Percentiles rank a stretch among this genome's conserved stretches.
Conservation (phyloP, 2,888 invertebrate species). For the Pimpla rufipes region DNA sequence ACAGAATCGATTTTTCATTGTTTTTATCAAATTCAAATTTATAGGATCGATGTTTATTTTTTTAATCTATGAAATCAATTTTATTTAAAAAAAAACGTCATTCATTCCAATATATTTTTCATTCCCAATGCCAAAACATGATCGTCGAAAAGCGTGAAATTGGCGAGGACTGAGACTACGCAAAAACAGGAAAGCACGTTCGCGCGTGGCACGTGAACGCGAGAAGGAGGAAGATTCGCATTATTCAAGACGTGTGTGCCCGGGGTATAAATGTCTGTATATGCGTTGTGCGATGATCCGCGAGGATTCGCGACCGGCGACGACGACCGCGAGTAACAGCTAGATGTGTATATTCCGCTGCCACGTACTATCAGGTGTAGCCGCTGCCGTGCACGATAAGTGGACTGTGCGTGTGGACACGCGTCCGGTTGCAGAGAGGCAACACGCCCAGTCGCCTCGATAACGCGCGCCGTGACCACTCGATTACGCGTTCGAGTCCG, state of each 20-base stretch:
- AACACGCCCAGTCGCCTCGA: conserved; percentile 20
- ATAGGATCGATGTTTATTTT: too few species aligned
- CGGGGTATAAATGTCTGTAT: not conserved
- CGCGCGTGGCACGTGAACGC: not conserved
- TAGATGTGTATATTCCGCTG: conserved; percentile 2
- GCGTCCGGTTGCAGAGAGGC: conserved; percentile 22
- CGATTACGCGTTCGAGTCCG: conserved; percentile 37
- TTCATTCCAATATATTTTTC: too few species aligned
- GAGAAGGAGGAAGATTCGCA: not conserved
- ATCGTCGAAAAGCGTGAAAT: too few species aligned
- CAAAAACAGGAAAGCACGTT: too few species aligned
- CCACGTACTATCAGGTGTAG: conserved; percentile 18
- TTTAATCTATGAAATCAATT: too few species aligned
- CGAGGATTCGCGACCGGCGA: not conserved
- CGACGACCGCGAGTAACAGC: conserved; percentile 4
- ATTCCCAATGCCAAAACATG: too few species aligned
- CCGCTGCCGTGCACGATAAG: not conserved
- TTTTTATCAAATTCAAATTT: too few species aligned
- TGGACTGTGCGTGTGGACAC: conserved; percentile 7
- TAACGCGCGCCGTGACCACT: conserved; percentile 1
- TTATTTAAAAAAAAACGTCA: too few species aligned
- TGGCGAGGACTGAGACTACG: too few species aligned
- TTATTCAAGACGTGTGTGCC: not conserved
- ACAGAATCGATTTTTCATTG: too few species aligned
- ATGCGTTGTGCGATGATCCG: not conserved